These are phyloP conservation scores for Hoplostethus atlanticus DNA, from an alignment of 2,797 vertebrate species.

Conservation along the genomic window DNA sequence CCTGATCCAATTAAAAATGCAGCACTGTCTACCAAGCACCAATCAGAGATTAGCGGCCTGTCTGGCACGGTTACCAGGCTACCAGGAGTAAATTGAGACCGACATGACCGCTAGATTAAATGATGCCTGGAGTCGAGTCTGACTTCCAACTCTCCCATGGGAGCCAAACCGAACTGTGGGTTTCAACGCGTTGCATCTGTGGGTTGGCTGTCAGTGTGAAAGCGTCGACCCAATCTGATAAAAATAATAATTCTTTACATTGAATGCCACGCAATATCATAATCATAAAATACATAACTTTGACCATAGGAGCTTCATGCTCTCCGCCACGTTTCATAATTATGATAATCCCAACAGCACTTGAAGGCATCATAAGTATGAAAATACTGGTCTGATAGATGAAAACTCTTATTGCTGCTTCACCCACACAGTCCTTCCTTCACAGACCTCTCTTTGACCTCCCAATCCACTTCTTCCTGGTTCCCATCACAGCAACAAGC, in stretches of 20 bases:
- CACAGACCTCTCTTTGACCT: constrained; percentile 16
- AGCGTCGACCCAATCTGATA: no score
- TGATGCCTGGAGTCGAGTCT: constrained; percentile 4
- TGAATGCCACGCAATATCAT: no score
- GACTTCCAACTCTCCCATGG: background rate
- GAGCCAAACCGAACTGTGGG: background rate
- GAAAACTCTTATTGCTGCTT: background rate
- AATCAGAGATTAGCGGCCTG: constrained; percentile 15
- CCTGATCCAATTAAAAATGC: constrained; percentile 21
- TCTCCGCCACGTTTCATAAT: no score
- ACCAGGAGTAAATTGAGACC: constrained; percentile 5
- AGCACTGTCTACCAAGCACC: background rate
- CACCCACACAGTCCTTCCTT: background rate
- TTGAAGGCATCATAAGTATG: background rate
- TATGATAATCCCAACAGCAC: background rate
- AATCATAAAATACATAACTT: no score
- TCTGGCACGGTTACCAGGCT: constrained; percentile 1
- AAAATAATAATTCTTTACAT: no score
- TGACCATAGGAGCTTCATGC: no score
- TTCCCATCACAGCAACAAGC: constrained; percentile 26
- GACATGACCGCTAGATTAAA: constrained; percentile 3
- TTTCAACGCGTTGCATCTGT: no score
- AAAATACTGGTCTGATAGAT: no score
- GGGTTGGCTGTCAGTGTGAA: no score
- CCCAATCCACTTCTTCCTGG: constrained; percentile 1